Conservation (phyloP, 1,140 invertebrate genomes). For the Hypothenemus hampei region DNA sequence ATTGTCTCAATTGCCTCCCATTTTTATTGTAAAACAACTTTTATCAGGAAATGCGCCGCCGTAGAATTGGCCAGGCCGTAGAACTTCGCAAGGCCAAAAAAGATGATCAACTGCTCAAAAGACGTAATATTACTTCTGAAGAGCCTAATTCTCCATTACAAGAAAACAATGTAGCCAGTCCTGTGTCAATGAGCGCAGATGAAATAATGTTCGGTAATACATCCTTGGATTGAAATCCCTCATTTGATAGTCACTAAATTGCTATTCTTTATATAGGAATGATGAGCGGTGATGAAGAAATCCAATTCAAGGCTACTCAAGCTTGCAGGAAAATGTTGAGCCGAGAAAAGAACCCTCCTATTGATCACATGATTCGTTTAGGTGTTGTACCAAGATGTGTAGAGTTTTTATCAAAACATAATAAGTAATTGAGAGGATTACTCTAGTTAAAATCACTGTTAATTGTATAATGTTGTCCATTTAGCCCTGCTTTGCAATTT, state of each 20-base stretch:
- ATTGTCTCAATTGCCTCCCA: background rate
- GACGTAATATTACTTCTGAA: conserved; percentile 62
- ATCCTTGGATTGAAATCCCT: too few relatives aligned
- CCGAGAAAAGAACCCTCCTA: conserved; percentile 89
- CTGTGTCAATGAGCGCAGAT: conserved; percentile 49
- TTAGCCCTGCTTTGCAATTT: conserved; percentile 86
- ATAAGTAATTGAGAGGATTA: conserved; percentile 73
- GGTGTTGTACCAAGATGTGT: conserved; percentile 85
- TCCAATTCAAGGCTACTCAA: conserved; percentile 65
- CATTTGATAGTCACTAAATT: too few relatives aligned
- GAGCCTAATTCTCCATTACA: conserved; percentile 53
- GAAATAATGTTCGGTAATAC: conserved; percentile 57
- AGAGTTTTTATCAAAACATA: conserved; percentile 62
- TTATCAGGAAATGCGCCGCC: conserved; percentile 75
- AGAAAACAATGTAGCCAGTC: conserved; percentile 50
- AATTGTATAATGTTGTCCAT: too few relatives aligned
- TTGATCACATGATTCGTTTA: conserved; percentile 79
- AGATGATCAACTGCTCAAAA: conserved; percentile 93
- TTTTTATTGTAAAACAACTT: background rate
- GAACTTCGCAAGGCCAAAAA: conserved; percentile 89
- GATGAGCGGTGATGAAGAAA: conserved; percentile 55
- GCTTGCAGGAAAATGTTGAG: conserved; percentile 86
- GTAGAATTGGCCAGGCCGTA: conserved; percentile 81
- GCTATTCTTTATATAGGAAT: conserved; percentile 49
- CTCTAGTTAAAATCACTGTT: too few relatives aligned